Conservation (phyloP, 2,888 invertebrate species). For the Drosophila atripex region DNA sequence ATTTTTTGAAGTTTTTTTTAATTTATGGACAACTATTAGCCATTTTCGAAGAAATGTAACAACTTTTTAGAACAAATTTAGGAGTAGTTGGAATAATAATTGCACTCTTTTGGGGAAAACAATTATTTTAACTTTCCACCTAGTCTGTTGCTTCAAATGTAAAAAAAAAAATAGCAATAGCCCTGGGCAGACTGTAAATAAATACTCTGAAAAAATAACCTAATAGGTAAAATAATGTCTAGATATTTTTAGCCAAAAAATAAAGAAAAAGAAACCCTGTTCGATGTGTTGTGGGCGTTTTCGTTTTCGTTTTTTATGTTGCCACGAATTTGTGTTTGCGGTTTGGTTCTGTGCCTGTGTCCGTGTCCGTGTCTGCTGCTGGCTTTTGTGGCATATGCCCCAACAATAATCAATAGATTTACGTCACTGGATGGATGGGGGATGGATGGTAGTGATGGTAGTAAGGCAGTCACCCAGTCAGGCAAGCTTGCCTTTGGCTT, state of each 20-base stretch:
- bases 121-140: too few relatives aligned
- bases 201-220: not conserved
- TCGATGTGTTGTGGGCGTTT: slow-evolving; percentile 3
- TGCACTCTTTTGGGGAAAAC: too few relatives aligned
- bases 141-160: too few relatives aligned
- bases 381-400: slow-evolving; percentile 55
- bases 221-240: not conserved
- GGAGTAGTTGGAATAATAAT: too few relatives aligned
- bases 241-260: not conserved
- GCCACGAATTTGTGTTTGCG: slow-evolving; percentile 45
- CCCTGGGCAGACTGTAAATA: too few relatives aligned
- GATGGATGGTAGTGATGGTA: too few relatives aligned
- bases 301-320: slow-evolving; percentile 29
- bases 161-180: too few relatives aligned
- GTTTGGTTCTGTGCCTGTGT: slow-evolving; percentile 37
- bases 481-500: not conserved
- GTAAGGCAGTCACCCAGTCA: not conserved
- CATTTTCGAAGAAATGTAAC: too few relatives aligned
- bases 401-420: slow-evolving; percentile 72
- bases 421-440: slow-evolving; percentile 63
- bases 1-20: too few relatives aligned
- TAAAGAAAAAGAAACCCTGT: not conserved
- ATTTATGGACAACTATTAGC: too few relatives aligned
- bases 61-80: too few relatives aligned
- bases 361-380: slow-evolving; percentile 14